A percentile compares a stretch with the other conserved stretches of the same genome.
Conservation (phyloP, 2,113 vertebrate species). For the Actinemys pallida region DNA sequence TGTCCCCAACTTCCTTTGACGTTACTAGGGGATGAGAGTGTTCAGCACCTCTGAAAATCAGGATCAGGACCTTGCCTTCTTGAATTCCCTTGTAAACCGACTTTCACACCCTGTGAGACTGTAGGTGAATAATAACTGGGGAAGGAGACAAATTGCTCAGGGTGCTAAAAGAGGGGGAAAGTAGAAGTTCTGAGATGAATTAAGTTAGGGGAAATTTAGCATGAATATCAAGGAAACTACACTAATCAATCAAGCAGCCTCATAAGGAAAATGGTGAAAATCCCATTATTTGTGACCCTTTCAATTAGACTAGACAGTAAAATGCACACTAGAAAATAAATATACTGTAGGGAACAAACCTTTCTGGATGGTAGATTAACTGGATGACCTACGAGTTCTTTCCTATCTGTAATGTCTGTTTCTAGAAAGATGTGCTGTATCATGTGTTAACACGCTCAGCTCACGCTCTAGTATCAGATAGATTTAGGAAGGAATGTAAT, state of each 20-base stretch:
- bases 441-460: not conserved
- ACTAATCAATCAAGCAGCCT: not conserved
- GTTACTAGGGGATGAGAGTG: not conserved
- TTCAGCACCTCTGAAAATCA: not conserved
- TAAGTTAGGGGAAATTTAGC: not conserved
- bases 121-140: not conserved
- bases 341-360: not conserved
- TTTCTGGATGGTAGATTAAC: not conserved
- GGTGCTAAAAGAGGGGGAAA: not conserved
- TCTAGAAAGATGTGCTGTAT: not conserved
- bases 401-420: not conserved
- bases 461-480: not conserved
- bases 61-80: rapidly evolving
- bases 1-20: not conserved
- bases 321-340: not conserved
- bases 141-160: rapidly evolving
- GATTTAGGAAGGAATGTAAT: constrained; percentile 23
- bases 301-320: not conserved
- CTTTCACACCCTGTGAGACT: not conserved
- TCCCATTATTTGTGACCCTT: not conserved
- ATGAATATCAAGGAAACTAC: not conserved
- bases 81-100: not conserved
- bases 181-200: not conserved
- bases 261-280: not conserved
- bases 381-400: not conserved